Conservation (phyloP, 2,888 invertebrate species). For the Mechanitis messenoides region DNA sequence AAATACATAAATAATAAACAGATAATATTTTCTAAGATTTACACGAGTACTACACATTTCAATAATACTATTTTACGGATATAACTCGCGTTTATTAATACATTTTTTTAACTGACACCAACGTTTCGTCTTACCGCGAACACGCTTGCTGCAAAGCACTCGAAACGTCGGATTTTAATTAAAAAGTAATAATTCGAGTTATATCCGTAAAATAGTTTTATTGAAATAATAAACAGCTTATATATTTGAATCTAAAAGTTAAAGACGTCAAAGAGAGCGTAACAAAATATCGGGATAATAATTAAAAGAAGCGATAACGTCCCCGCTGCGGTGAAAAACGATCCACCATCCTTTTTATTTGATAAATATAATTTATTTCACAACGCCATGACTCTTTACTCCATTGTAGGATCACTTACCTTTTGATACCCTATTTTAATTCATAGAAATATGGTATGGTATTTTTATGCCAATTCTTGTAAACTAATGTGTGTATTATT, state of each 20-base stretch:
- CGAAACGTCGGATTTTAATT: too few species aligned
- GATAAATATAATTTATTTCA: constrained; percentile 76
- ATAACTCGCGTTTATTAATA: too few species aligned
- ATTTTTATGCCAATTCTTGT: background rate
- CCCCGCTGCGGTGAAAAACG: constrained; percentile 72
- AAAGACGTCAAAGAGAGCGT: constrained; percentile 36
- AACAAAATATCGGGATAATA: constrained; percentile 73
- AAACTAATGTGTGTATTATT: too few species aligned
- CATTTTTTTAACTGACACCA: too few species aligned
- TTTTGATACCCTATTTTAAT: constrained; percentile 31
- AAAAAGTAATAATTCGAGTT: too few species aligned
- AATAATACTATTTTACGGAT: too few species aligned
- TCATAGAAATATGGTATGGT: background rate
- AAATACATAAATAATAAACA: too few species aligned
- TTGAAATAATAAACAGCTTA: background rate
- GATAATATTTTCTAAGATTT: too few species aligned
- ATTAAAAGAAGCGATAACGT: constrained; percentile 77
- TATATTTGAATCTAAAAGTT: constrained; percentile 4
- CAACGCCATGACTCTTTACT: constrained; percentile 48
- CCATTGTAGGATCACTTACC: constrained; percentile 55
- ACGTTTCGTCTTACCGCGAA: too few species aligned
- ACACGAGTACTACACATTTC: too few species aligned
- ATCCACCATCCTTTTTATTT: constrained; percentile 75
- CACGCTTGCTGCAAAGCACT: too few species aligned
- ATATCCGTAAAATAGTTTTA: too few species aligned